Percentiles rank a stretch among this genome's conserved stretches.
phyloP scores from a whole-genome alignment of 2,888 invertebrate species.

The Lampropteryx suffumata region DNA sequence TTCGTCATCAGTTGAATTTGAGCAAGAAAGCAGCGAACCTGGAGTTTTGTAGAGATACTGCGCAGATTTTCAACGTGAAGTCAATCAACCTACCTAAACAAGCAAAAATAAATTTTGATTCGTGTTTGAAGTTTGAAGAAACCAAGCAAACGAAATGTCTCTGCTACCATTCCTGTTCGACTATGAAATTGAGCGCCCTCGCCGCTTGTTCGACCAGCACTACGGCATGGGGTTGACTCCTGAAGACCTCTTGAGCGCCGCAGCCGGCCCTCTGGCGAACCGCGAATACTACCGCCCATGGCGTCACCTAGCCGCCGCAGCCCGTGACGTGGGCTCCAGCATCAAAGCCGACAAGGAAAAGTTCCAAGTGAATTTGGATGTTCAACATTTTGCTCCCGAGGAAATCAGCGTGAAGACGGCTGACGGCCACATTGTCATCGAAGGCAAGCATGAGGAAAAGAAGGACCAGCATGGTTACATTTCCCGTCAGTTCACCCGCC shows the following conservation, averaged over 20 bases:
- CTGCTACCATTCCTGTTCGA: conserved; percentile 72
- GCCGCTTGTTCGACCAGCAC: conserved; percentile 77
- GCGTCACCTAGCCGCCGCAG: conserved; percentile 72
- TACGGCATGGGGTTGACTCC: conserved; percentile 77
- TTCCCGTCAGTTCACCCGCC: conserved; percentile 88
- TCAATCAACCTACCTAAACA: neutral
- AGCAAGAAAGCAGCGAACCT: conserved; percentile 29
- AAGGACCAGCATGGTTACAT: conserved; percentile 89
- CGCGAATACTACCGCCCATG: conserved; percentile 70
- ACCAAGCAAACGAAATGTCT: conserved; percentile 61
- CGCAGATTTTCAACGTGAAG: conserved; percentile 21
- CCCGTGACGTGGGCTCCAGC: conserved; percentile 77
- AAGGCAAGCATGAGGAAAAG: conserved; percentile 91
- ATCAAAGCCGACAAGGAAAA: conserved; percentile 76
- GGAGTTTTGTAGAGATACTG: too few species aligned
- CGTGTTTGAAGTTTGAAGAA: conserved; percentile 15
- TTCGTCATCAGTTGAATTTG: conserved; percentile 49
- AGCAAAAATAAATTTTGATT: neutral
- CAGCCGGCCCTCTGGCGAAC: conserved; percentile 49
- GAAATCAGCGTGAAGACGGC: conserved; percentile 90
- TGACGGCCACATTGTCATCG: conserved; percentile 87
- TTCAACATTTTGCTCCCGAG: conserved; percentile 88
- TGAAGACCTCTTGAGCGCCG: conserved; percentile 67
- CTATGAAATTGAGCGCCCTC: conserved; percentile 65
- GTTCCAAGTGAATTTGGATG: conserved; percentile 86